phyloP scores from a whole-genome alignment of 2,113 vertebrate genomes.

The Globicephala melas region DNA sequence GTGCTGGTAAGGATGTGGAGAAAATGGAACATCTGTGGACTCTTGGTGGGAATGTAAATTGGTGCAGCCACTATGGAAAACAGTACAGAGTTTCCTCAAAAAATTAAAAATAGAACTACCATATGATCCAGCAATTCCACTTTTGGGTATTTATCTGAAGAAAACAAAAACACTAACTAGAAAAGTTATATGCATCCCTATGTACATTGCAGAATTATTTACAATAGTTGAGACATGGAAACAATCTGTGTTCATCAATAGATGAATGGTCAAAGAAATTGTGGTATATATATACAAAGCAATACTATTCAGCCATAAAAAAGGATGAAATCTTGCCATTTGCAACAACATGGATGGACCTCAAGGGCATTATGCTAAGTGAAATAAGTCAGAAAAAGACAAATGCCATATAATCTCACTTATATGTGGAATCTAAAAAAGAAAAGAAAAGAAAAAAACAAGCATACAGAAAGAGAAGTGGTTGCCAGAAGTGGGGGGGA shows the following conservation, averaged over 20 bases:
- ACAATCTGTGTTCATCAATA: neutral
- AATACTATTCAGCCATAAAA: neutral
- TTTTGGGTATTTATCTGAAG: neutral
- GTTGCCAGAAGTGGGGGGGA: neutral
- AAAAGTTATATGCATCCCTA: neutral
- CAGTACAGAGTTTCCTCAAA: neutral
- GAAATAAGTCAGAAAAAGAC: neutral
- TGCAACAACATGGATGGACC: neutral
- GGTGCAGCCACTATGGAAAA: neutral
- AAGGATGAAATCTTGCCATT: neutral
- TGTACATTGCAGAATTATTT: neutral
- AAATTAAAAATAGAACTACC: neutral
- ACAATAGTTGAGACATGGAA: neutral
- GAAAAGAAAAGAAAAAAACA: neutral
- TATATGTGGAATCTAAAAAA: neutral
- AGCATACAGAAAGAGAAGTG: neutral
- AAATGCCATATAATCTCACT: neutral
- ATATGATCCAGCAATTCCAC: neutral
- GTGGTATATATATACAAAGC: neutral
- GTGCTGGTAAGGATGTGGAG: neutral
- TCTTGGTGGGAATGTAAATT: neutral
- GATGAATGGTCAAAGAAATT: neutral
- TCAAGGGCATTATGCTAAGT: neutral
- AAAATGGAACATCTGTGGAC: neutral
- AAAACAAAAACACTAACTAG: neutral